Percentiles rank a stretch among this genome's conserved stretches.
phyloP scores from a whole-genome alignment of 2,113 vertebrate genomes.

The Bubo blakistoni region DNA sequence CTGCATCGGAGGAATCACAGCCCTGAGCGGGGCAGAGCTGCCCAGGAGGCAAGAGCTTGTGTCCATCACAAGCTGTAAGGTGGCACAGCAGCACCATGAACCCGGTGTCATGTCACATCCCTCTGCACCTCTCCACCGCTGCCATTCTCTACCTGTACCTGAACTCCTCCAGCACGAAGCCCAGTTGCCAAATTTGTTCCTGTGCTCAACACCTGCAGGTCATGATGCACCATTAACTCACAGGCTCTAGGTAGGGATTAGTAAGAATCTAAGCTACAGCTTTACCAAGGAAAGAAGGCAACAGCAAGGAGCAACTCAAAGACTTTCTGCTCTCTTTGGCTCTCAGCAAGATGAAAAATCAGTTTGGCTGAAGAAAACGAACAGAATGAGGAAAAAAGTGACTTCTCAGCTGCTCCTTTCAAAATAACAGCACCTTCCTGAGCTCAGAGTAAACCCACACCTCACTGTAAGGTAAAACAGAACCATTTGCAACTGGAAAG shows the following conservation, averaged over 20 bases:
- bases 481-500: neutral
- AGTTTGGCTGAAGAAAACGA: neutral
- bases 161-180: neutral
- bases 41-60: fast-evolving
- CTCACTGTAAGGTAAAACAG: neutral
- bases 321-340: neutral
- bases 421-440: neutral
- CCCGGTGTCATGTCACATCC: neutral
- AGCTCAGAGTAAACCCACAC: neutral
- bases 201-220: neutral
- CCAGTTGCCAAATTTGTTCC: neutral
- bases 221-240: neutral
- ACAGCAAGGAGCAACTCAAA: neutral
- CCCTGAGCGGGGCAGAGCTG: neutral
- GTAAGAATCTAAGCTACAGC: neutral
- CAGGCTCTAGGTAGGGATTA: neutral
- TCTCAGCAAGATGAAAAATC: neutral
- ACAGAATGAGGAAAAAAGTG: neutral
- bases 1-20: neutral
- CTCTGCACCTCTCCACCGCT: neutral
- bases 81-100: neutral
- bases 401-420: neutral
- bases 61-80: neutral
- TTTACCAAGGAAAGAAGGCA: neutral
- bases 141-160: neutral